Evolutionary conservation across 2,797 vertebrate species (phyloP), one percentile per base, ranked within the genome.

Genomic region (Myripristis jacobus): DNA sequence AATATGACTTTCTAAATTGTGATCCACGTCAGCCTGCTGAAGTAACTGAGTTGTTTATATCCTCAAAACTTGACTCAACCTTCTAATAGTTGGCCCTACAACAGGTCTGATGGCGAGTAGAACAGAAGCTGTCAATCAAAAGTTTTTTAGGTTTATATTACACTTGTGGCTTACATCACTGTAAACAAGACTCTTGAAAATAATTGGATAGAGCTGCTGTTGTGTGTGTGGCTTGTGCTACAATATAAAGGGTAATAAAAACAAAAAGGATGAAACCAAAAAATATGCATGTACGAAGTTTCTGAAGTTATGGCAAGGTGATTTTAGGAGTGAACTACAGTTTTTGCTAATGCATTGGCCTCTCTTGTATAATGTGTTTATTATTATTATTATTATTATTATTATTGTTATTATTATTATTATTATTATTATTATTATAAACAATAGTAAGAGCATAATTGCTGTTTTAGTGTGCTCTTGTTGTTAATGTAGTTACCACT

Each of bases 31-130:
- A 59, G 47, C 59, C 46, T 34, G 24, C 25, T 55, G 75, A 78
- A 72, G 57, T 70, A 59, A 83, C 62, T 3, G 36, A 27, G 2
- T 46, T 87, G 81, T 88, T 86, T 85, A 81, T 69, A 70, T 66
- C 47, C 63, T 75, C 71, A 59, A 54, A 75, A 60, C 36, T 61
- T 25, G n/a, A 75, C 29, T 56, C 19, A 19, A 27, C 21, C 53
- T 66, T 85, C 1, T 9, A 66, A 66, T 69, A 29, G 47, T 58
- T 88, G 66, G 62, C 81, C n/a, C 44, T 73, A 18, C 60, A 75
- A 51, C 44, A 72, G 31, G 36, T 69, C 46, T 36, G 43, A 48
- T 81, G 77, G 82, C 63, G 34, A 72, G 63, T 12, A 21, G 22
- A 21, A 47, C 27, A 41, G 48, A 70, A 51, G 22, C 62, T 41